Percentiles rank a stretch among this genome's conserved stretches.
Evolutionary conservation across 2,113 vertebrate species (phyloP).

Genomic region (Bambusicola thoracicus): DNA sequence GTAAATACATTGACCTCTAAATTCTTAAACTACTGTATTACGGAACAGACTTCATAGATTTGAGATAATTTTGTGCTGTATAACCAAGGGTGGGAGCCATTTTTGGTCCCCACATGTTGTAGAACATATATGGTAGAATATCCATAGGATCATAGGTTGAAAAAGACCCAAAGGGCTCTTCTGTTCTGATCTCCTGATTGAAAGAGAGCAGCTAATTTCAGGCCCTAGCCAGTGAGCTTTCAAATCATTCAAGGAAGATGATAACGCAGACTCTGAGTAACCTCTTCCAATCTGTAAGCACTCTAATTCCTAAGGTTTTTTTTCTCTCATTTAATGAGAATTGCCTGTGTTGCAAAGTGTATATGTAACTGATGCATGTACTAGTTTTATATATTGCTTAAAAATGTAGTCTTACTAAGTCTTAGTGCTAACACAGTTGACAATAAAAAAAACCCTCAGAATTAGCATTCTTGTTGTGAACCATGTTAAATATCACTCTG

Average conservation of each 20-base stretch:
- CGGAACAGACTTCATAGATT: neutral
- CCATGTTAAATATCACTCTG: neutral
- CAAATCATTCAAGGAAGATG: neutral
- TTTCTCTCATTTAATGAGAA: neutral
- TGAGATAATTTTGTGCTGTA: neutral
- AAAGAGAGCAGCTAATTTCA: neutral
- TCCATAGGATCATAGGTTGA: neutral
- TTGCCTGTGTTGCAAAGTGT: neutral
- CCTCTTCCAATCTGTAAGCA: neutral
- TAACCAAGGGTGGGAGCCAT: neutral
- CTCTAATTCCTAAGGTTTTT: neutral
- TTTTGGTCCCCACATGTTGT: neutral
- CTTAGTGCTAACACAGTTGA: neutral
- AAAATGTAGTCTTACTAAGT: neutral
- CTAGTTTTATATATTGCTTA: neutral
- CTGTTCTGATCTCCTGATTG: neutral
- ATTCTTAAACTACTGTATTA: neutral
- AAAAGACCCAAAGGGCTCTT: neutral
- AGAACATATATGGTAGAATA: neutral
- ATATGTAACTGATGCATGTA: rapidly evolving
- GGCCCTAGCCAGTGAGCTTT: neutral
- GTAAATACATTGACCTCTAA: neutral
- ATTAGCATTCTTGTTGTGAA: neutral
- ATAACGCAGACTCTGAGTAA: neutral
- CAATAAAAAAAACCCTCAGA: neutral